Evolutionary conservation across 2,888 invertebrate species (phyloP), one percentile per base, ranked within the genome.

Genomic region (Crocallis elinguaria): DNA sequence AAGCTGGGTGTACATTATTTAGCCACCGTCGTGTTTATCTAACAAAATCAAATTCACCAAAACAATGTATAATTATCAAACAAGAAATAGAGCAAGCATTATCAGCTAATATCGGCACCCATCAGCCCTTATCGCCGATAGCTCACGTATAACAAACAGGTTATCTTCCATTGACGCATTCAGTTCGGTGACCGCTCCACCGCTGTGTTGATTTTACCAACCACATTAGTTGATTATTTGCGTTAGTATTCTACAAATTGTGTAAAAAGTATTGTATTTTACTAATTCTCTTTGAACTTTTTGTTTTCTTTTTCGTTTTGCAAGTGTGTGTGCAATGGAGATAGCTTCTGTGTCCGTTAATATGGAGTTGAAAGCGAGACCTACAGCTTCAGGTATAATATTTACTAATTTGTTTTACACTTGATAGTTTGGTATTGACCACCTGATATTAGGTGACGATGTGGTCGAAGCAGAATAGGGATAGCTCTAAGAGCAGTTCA

Each of bases 121-220:
- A 27, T 32, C 23, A 11, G 17, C 25, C 66, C 75, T 81, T 85
- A 86, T 86, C 86, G 63, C 6, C 66, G 86, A 86, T 85, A 85
- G 69, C 58, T 39, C 51, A 30, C 64, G 60, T 71, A 77, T 74
- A 69, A 66, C 72, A 73, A 69, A 66, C 72, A 43, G 63, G 77
- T 71, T 86, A 86, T 86, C 85, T 60, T 17, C 33, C 77, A 83
- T 86, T 87, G 88, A 88, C 88, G 87, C 87, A 86, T 81, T 82
- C 58, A 68, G 69, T 71, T 84, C 78, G 76, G 77, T 71, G 32
- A 60, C 57, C n/a, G 29, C 29, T 51, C 48, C 41, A 30, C 13
- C 16, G 30, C 30, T 35, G 19, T 21, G 17, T 17, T 13, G n/a
- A 11, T 1, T n/a, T 7, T n/a, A n/a, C n/a, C n/a, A n/a, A n/a